Base-by-base conservation (phyloP, 1,140 invertebrate species). In the Drosophila melanica region DNA sequence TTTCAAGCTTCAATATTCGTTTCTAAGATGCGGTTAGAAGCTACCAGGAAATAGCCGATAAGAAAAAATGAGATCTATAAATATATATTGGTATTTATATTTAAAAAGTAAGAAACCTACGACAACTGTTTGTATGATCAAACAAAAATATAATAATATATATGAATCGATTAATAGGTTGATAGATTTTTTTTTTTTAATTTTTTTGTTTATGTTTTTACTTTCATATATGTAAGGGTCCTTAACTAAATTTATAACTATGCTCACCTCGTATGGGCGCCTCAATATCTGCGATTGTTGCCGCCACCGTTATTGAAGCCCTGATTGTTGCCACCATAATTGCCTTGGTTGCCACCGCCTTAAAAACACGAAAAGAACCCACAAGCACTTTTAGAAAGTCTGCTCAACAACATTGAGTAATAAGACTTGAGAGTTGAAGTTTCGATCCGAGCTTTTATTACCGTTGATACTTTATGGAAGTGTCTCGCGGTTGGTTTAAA, bases 261-360 rank as follows among this genome's bases (percentile, higher is more conserved):
- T 58, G 81, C 82, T 86, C 82, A 86, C 82, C 82, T 86, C 84
- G 75, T 69, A 41, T 70, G 68, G 81, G 59, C 65, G 63, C 65
- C 78, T 91, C 77, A 91, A 87, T 91, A 91, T 85, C 92, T 90
- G 62, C 92, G 93, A 47, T 93, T 93, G 50, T 93, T 93, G 47
- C 93, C 92, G 42, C 93, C 92, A 68, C 93, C 93, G 53, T 89
- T 85, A 76, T 92, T 92, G 73, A 92, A 92, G 73, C 91, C 90
- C 76, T 91, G 89, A 91, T 90, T 89, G 70, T 90, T 90, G 55
- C 90, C 90, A 60, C 93, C 92, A 77, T 94, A 94, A 79, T 93
- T 85, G 77, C 93, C 95, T 91, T 96, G 85, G 60, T 90, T 90
- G 53, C 85, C 82, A 82, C 79, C 81, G 71, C 82, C 82, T 86